Conservation (phyloP, 2,113 vertebrate species). For the Neogale vison region DNA sequence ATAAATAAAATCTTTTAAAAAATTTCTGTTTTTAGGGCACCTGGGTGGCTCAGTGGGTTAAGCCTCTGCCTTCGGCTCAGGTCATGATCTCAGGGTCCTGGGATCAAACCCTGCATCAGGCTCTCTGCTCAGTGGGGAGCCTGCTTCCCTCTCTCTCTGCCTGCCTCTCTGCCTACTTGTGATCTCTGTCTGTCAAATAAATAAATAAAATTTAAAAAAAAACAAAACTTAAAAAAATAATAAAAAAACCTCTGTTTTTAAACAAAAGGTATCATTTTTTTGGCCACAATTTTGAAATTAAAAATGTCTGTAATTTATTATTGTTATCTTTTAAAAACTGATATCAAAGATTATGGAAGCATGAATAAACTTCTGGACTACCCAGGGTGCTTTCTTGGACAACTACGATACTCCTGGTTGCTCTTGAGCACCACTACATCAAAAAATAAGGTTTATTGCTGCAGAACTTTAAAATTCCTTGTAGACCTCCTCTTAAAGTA, state of each 20-base stretch:
- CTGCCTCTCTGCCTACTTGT: too few relatives aligned
- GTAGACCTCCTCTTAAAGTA: not conserved
- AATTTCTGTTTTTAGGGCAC: not conserved
- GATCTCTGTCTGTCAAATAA: too few relatives aligned
- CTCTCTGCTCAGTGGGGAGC: too few relatives aligned
- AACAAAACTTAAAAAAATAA: too few relatives aligned
- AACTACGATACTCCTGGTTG: not conserved
- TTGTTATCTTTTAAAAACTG: not conserved
- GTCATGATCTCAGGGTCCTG: too few relatives aligned
- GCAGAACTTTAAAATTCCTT: not conserved
- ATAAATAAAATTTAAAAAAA: too few relatives aligned
- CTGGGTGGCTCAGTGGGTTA: too few relatives aligned
- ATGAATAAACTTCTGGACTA: slow-evolving; percentile 22
- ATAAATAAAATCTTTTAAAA: too few relatives aligned
- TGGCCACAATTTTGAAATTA: not conserved
- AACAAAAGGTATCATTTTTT: not conserved
- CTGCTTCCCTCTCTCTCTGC: too few relatives aligned
- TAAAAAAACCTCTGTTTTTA: not conserved
- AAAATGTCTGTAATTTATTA: slow-evolving; percentile 8
- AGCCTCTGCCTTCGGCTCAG: too few relatives aligned
- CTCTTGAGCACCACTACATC: not conserved
- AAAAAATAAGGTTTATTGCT: slow-evolving; percentile 10
- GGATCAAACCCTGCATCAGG: too few relatives aligned
- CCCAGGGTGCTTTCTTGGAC: not conserved
- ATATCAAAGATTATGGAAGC: not conserved